Evolutionary conservation across 2,888 invertebrate species (phyloP).

Genomic region (Plutella xylostella): DNA sequence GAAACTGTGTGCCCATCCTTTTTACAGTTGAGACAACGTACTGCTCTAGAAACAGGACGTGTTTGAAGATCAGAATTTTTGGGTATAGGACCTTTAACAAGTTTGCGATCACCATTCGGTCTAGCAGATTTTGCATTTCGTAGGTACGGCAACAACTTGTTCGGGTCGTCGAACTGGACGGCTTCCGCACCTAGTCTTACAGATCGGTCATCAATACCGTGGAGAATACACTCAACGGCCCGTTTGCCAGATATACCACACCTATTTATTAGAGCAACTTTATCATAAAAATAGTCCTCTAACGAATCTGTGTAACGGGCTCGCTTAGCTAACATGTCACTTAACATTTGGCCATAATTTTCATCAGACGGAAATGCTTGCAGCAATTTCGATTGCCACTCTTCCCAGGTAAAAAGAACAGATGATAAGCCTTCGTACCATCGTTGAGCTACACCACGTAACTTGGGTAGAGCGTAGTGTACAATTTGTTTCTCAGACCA

Average conservation of each 20-base stretch:
- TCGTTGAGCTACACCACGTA: conserved; percentile 17
- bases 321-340: conserved; percentile 20
- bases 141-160: conserved; percentile 8
- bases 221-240: conserved; percentile 14
- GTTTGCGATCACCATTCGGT: no score
- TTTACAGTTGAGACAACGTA: no score
- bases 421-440: conserved; percentile 21
- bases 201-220: conserved; percentile 3
- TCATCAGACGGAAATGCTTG: conserved; percentile 21
- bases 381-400: conserved; percentile 22
- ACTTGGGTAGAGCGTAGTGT: conserved; percentile 18
- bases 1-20: no score
- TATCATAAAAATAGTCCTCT: conserved; percentile 16
- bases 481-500: conserved; percentile 20
- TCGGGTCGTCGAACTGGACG: conserved; percentile 15
- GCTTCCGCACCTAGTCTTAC: no score
- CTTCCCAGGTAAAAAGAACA: conserved; percentile 19
- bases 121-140: neutral
- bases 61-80: no score
- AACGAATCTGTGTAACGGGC: conserved; percentile 16
- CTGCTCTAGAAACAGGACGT: no score
- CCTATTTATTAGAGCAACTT: conserved; percentile 13
- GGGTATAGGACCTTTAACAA: no score
- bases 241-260: conserved; percentile 13
- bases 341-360: conserved; percentile 21